Evolutionary conservation across 1,140 invertebrate species (phyloP), one percentile per base, ranked within the genome.

Genomic region (Anastrepha obliqua): DNA sequence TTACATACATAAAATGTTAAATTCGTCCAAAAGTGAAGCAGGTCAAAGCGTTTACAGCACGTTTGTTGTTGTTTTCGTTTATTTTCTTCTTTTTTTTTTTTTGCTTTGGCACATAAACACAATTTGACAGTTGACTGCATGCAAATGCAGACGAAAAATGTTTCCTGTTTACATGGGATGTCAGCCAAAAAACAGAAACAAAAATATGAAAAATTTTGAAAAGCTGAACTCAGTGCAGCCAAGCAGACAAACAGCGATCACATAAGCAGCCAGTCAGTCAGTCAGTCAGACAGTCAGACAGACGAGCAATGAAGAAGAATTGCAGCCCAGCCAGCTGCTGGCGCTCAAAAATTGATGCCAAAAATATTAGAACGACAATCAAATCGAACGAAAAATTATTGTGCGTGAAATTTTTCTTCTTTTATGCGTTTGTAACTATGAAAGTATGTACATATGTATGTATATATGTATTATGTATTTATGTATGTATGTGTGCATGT

Each of bases 121-220:
- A 55, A n/a, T 55, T 81, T 81, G 74, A 81, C 74, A 81, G 74
- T 55, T 58, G 74, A 81, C 74, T 81, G 74, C 74, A 17, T 58
- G 55, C 74, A 81, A 81, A 81, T 55, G 74, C 44, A n/a, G 6
- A 51, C 47, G 74, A 58, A 81, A 81, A 81, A 55, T 81, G 44
- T 81, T 81, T 81, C 74, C 74, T 81, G 74, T 81, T 81, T 81
- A 81, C 29, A 29, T 17, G 17, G 5, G 8, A 55, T 55, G 17
- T 20, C 6, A 55, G n/a, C 44, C 13, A 29, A 51, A 51, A 20
- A 55, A 55, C 3, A 70, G 39, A 44, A 70, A 70, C 13, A 55
- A 58, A 81, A 81, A 29, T 29, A 29, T 29, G 29, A 29, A 29
- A 29, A 29, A 29, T 29, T 29, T 29, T 29, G 29, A 29, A 55